Percentiles rank a stretch among this genome's conserved stretches.
Evolutionary conservation across 2,113 vertebrate genomes (phyloP).

Genomic region (Hippocampus abdominalis): DNA sequence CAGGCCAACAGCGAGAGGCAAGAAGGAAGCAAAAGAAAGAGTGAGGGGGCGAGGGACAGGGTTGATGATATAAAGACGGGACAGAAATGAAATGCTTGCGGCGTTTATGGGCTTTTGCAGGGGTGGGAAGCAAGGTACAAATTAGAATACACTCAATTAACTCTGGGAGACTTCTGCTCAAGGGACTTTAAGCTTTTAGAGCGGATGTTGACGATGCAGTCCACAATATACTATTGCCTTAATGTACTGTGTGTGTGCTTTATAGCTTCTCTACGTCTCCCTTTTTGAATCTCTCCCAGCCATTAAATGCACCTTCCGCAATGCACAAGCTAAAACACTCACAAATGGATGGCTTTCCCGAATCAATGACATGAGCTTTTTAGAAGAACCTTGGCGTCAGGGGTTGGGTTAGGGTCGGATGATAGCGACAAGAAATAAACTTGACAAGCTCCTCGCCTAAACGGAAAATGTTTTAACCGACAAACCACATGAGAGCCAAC

Average conservation of each 20-base stretch:
- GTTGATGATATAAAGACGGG: slow-evolving; percentile 49
- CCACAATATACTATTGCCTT: slow-evolving; percentile 43
- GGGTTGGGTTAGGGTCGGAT: too few species aligned
- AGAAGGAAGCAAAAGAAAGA: slow-evolving; percentile 19
- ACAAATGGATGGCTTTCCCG: background rate
- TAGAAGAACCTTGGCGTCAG: background rate
- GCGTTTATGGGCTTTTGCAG: slow-evolving; percentile 67
- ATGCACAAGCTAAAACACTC: background rate
- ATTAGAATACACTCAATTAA: slow-evolving; percentile 73
- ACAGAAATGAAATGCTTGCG: slow-evolving; percentile 60
- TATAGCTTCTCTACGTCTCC: slow-evolving; percentile 1
- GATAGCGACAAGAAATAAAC: background rate
- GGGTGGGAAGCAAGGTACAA: slow-evolving; percentile 57
- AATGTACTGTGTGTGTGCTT: slow-evolving; percentile 38
- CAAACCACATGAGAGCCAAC: background rate
- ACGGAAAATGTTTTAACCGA: background rate
- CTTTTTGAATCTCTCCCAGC: slow-evolving; percentile 7
- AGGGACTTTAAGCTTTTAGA: slow-evolving; percentile 66
- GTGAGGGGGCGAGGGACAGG: slow-evolving; percentile 44
- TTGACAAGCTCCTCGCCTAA: background rate
- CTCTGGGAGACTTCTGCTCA: slow-evolving; percentile 58
- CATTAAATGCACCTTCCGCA: background rate
- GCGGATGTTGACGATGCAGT: slow-evolving; percentile 55
- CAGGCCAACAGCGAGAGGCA: slow-evolving; percentile 36
- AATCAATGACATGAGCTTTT: background rate